A percentile compares a stretch with the other conserved stretches of the same genome.
phyloP scores from a whole-genome alignment of 2,113 vertebrate genomes.

The Marcusenius ussheri region DNA sequence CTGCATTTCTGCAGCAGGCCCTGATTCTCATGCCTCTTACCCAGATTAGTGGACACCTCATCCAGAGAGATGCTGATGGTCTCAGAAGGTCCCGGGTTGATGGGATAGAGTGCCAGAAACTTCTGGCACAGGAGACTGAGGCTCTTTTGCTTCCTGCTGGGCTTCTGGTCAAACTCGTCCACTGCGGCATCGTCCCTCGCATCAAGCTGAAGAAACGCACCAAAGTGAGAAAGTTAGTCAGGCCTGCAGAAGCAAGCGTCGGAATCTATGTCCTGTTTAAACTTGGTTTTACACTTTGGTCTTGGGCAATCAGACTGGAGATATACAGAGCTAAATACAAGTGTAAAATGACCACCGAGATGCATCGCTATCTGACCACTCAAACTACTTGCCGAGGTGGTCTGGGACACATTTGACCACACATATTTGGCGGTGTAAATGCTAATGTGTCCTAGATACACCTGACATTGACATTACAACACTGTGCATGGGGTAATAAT shows the following conservation, averaged over 20 bases:
- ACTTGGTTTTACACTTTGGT: too few species aligned
- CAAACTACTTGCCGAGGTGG: too few species aligned
- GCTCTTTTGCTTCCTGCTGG: slow-evolving; percentile 92
- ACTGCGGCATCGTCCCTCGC: slow-evolving; percentile 52
- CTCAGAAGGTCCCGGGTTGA: slow-evolving; percentile 70
- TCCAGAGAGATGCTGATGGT: slow-evolving; percentile 86
- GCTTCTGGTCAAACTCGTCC: slow-evolving; percentile 74
- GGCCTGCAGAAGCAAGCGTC: neutral
- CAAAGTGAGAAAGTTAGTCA: neutral
- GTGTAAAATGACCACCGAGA: too few species aligned
- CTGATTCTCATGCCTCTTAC: slow-evolving; percentile 50
- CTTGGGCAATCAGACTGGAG: too few species aligned
- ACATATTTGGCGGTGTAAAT: too few species aligned
- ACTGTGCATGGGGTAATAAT: too few species aligned
- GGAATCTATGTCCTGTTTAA: too few species aligned
- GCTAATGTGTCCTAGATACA: too few species aligned
- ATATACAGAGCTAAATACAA: too few species aligned
- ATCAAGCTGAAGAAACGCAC: slow-evolving; percentile 43
- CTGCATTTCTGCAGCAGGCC: neutral
- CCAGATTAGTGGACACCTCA: slow-evolving; percentile 79
- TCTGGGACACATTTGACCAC: too few species aligned
- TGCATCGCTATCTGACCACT: too few species aligned
- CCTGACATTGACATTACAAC: too few species aligned
- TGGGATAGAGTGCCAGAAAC: slow-evolving; percentile 88
- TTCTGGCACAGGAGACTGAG: slow-evolving; percentile 88